Base-by-base conservation (phyloP, 1,140 invertebrate genomes). In the Caenorhabditis inopinata region DNA sequence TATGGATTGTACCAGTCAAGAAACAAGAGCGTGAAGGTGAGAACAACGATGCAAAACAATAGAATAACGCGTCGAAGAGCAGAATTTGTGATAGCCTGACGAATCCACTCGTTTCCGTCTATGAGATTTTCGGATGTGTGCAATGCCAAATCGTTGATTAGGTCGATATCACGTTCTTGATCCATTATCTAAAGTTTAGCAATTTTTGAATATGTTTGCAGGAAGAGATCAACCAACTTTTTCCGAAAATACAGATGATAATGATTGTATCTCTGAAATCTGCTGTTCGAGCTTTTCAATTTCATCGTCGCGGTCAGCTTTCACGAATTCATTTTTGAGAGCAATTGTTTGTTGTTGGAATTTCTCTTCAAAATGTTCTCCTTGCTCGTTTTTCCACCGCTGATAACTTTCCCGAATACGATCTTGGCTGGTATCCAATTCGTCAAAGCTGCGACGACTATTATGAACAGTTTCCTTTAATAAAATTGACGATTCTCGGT, bases 1-100 rank as follows among this genome's bases (percentile, higher is more conserved):
- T 92, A 96, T 87, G 94, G 93, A 92, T 98, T 98, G 88, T 98
- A 99, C 96, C 96, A 99, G 90, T 98, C 95, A 46, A 98, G 91
- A 89, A 98, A 98, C 18, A 98, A 90, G 48, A 99, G 90, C 1
- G 95, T 94, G 89, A 98, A 96, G 35, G 96, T 96, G 92, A 97
- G 94, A 42, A 98, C 94, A 79, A 98, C 90, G 45, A 98, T 90
- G 88, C 97, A 97, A 89, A 98, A 98, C 42, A 99, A 90, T 81
- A 97, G 93, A 92, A 94, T 97, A 0, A 96, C 94, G 85, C 96
- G 90, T 25, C 97, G 92, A 0, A 95, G 94, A 7, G 96, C 96
- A 90, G 96, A 97, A 76, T 95, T 93, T 90, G 96, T 95, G 45
- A 81, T 81, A 7, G 75, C 53, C 27, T 91, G 89, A 85, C 91